Conservation (phyloP, 1,140 invertebrate genomes). For the Forficula auricularia region DNA sequence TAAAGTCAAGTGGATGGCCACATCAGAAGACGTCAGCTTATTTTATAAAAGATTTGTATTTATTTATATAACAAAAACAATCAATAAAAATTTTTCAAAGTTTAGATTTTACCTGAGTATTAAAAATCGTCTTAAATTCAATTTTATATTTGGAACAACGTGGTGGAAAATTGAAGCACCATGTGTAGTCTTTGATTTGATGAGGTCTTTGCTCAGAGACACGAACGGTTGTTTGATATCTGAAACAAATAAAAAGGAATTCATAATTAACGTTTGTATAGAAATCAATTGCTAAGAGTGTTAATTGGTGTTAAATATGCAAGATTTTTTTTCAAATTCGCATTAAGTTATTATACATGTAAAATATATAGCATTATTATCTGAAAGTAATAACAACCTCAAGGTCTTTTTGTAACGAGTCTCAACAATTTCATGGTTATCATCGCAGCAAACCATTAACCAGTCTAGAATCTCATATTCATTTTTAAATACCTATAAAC, state of each 20-base stretch:
- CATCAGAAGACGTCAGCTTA: too few relatives aligned
- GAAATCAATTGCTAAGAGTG: neutral
- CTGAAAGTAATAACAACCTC: too few relatives aligned
- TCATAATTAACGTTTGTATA: constrained; percentile 20
- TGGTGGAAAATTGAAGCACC: constrained; percentile 68
- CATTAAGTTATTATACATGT: constrained; percentile 5
- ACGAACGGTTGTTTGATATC: constrained; percentile 50
- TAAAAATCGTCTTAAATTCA: constrained; percentile 49
- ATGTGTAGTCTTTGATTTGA: constrained; percentile 57
- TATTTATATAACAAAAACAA: too few relatives aligned
- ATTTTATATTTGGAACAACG: constrained; percentile 72
- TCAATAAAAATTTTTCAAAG: too few relatives aligned
- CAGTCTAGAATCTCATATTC: too few relatives aligned
- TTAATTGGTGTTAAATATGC: neutral
- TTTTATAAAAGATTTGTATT: too few relatives aligned
- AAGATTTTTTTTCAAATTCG: neutral
- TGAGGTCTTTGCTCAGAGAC: constrained; percentile 63
- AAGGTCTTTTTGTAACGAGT: too few relatives aligned
- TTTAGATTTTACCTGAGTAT: constrained; percentile 40
- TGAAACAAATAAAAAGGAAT: constrained; percentile 26
- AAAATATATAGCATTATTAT: constrained; percentile 3
- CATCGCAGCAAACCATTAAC: too few relatives aligned
- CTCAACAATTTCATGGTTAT: too few relatives aligned
- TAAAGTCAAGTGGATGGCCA: too few relatives aligned
- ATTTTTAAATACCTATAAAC: too few relatives aligned